Evolutionary conservation across 1,140 invertebrate genomes (phyloP).

Genomic region (Leptinotarsa texana): DNA sequence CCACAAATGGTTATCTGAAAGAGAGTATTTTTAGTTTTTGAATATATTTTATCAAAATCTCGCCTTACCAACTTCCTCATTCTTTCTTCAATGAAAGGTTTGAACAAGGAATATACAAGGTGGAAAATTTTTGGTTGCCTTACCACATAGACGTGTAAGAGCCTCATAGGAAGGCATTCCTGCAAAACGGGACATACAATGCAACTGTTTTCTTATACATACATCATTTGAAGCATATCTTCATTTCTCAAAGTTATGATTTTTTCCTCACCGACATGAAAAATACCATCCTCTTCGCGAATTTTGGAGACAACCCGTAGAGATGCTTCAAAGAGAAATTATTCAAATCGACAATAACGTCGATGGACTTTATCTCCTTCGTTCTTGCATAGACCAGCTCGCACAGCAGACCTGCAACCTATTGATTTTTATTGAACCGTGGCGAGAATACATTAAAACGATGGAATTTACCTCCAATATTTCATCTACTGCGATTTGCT

Average conservation of each 20-base stretch:
- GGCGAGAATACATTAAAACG: neutral
- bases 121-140: conserved; percentile 26
- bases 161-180: conserved; percentile 25
- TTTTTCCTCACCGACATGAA: conserved; percentile 23
- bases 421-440: neutral
- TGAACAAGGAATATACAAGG: conserved; percentile 21
- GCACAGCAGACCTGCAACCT: conserved; percentile 28
- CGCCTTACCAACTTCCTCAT: conserved; percentile 16
- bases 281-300: conserved; percentile 30
- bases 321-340: conserved; percentile 25
- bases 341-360: conserved; percentile 26
- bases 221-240: neutral
- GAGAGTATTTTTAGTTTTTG: neutral
- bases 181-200: neutral
- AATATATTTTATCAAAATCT: no score
- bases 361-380: conserved; percentile 20
- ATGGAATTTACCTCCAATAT: conserved; percentile 14
- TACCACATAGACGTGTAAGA: conserved; percentile 22
- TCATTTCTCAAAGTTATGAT: neutral
- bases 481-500: conserved; percentile 16
- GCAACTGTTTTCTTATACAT: neutral
- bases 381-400: conserved; percentile 23
- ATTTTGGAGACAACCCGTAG: conserved; percentile 21
- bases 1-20: conserved; percentile 27
- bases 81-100: conserved; percentile 26